Percentiles rank a stretch among this genome's conserved stretches.
Conservation (phyloP, 2,113 vertebrate genomes). For the Oncorhynchus clarkii region DNA sequence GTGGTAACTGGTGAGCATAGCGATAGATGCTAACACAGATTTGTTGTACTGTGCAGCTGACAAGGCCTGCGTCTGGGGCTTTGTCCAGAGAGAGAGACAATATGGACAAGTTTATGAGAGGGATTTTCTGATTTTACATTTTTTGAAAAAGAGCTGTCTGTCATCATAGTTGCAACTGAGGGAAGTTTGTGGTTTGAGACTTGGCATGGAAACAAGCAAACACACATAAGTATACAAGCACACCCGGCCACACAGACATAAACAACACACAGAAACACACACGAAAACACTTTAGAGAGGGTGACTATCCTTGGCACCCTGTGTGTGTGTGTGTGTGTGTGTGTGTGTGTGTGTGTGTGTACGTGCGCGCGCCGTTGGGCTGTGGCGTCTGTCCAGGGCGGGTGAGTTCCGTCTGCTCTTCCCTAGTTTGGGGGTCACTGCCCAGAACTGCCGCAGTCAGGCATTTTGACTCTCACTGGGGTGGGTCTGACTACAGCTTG, state of each 20-base stretch:
- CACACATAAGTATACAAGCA: slow-evolving; percentile 20
- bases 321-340: not conserved
- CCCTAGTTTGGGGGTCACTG: slow-evolving; percentile 26
- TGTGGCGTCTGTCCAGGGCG: not conserved
- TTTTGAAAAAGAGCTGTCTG: slow-evolving; percentile 20
- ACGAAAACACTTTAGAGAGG: slow-evolving; percentile 16
- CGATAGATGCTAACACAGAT: slow-evolving; percentile 17
- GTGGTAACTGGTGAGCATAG: slow-evolving; percentile 27
- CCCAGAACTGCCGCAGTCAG: slow-evolving; percentile 20
- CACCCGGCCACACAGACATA: slow-evolving; percentile 35
- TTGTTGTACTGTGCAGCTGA: slow-evolving; percentile 26
- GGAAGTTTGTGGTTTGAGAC: slow-evolving; percentile 45
- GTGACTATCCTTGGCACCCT: slow-evolving; percentile 14
- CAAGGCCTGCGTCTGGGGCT: slow-evolving; percentile 28
- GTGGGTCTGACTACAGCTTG: slow-evolving; percentile 31
- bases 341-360: no score
- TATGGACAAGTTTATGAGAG: slow-evolving; percentile 43
- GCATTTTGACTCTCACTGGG: slow-evolving; percentile 43
- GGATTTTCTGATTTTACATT: slow-evolving; percentile 43
- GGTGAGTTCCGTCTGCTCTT: slow-evolving; percentile 18
- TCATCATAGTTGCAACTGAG: slow-evolving; percentile 41
- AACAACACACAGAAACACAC: slow-evolving; percentile 34
- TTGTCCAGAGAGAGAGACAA: slow-evolving; percentile 19
- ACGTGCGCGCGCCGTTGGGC: no score
- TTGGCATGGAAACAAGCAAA: slow-evolving; percentile 41